Percentiles rank a stretch among this genome's conserved stretches.
phyloP scores from a whole-genome alignment of 2,797 vertebrate genomes.

The Malurus leucopterus region DNA sequence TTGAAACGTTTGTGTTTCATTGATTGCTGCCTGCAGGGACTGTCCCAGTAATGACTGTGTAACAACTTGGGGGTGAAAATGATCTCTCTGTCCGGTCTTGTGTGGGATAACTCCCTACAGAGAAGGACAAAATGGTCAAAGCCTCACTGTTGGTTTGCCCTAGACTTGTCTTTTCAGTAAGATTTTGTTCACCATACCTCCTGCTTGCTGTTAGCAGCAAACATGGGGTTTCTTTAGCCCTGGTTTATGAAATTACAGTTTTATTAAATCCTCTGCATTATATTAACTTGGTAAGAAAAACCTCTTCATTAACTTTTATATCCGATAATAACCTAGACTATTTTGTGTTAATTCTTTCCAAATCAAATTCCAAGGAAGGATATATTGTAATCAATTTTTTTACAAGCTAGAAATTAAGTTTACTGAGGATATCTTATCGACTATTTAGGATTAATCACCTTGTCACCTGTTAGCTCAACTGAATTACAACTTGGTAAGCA shows the following conservation, averaged over 20 bases:
- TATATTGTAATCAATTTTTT: background rate
- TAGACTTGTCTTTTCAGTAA: constrained; percentile 42
- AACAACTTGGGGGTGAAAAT: constrained; percentile 46
- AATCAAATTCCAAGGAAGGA: background rate
- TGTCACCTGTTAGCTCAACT: background rate
- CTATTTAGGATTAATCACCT: background rate
- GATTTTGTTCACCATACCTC: constrained; percentile 33
- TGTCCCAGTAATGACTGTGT: constrained; percentile 39
- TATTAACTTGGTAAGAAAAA: constrained; percentile 38
- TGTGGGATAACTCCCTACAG: constrained; percentile 33
- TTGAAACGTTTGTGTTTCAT: constrained; percentile 51
- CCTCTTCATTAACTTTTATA: constrained; percentile 19
- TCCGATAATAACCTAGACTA: background rate
- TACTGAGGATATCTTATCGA: background rate
- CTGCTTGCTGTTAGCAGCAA: constrained; percentile 36
- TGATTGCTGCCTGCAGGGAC: constrained; percentile 57
- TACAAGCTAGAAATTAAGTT: constrained; percentile 19
- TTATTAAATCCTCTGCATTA: constrained; percentile 14
- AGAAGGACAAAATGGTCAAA: constrained; percentile 54
- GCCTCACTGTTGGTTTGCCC: constrained; percentile 16
- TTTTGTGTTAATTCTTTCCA: constrained; percentile 13
- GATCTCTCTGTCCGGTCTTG: constrained; percentile 54
- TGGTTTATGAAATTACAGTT: constrained; percentile 24
- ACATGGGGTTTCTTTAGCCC: constrained; percentile 7
- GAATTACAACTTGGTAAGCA: background rate